phyloP scores from a whole-genome alignment of 2,888 invertebrate species.

The Cephus pulcher region DNA sequence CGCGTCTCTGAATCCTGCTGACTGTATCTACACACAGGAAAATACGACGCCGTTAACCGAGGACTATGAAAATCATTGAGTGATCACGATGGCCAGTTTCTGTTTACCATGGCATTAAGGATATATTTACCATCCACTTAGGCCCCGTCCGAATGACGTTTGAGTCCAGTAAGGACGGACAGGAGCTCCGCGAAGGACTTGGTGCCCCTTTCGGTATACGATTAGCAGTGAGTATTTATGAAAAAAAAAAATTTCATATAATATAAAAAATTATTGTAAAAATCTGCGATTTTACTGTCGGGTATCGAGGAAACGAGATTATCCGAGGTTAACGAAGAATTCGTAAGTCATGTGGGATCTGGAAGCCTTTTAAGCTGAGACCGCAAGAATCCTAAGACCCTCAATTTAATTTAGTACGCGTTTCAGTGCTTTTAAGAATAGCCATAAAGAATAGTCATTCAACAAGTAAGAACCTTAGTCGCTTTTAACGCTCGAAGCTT shows the following conservation, averaged over 20 bases:
- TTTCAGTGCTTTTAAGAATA: slow-evolving; percentile 10
- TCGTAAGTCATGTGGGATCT: not conserved
- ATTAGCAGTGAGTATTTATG: too few species aligned
- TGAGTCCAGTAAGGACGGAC: not conserved
- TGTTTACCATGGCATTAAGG: not conserved
- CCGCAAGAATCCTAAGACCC: slow-evolving; percentile 11
- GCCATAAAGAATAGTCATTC: not conserved
- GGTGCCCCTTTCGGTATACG: not conserved
- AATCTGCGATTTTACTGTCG: not conserved
- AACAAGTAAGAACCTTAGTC: not conserved
- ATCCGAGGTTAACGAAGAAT: not conserved
- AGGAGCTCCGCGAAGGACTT: not conserved
- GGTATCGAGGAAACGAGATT: not conserved
- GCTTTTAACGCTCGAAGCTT: not conserved
- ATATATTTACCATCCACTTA: slow-evolving; percentile 2
- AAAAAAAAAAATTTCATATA: too few species aligned
- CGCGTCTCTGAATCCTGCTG: not conserved
- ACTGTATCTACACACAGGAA: not conserved
- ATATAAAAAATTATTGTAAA: too few species aligned
- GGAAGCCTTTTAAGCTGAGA: slow-evolving; percentile 19
- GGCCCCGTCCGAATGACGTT: not conserved
- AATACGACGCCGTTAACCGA: not conserved
- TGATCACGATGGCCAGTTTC: not conserved
- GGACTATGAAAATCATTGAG: not conserved
- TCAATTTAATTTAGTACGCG: slow-evolving; percentile 11